phyloP scores from a whole-genome alignment of 2,113 vertebrate genomes.

The Cavia aperea region DNA sequence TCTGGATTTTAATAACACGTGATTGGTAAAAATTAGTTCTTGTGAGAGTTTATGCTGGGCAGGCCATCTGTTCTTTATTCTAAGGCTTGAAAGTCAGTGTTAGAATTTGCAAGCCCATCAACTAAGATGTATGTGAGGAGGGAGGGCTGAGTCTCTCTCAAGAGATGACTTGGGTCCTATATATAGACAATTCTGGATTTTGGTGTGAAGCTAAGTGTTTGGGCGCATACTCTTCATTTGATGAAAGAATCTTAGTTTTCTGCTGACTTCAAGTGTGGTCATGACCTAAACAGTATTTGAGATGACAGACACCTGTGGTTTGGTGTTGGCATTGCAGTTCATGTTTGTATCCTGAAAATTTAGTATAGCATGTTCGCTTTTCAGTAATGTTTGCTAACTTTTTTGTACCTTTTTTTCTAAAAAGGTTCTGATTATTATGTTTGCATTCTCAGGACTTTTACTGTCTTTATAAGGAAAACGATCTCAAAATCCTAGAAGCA shows the following conservation, averaged over 20 bases:
- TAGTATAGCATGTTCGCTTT: not conserved
- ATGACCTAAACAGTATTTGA: conserved; percentile 10
- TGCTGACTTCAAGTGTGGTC: not conserved
- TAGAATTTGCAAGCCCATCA: conserved; percentile 44
- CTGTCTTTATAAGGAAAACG: not conserved
- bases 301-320: not conserved
- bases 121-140: conserved; percentile 21
- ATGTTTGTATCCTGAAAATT: not conserved
- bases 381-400: not conserved
- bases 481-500: not conserved
- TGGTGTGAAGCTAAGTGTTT: not conserved
- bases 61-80: conserved; percentile 59
- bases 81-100: conserved; percentile 35
- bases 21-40: conserved; percentile 64
- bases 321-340: conserved; percentile 3
- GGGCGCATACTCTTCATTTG: conserved; percentile 11
- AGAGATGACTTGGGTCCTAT: not conserved
- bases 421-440: not conserved
- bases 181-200: not conserved
- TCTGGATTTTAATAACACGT: conserved; percentile 57
- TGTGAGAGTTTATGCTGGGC: conserved; percentile 56
- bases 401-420: not conserved
- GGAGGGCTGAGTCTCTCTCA: conserved; percentile 22
- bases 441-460: not conserved
- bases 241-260: conserved; percentile 2